Evolutionary conservation across 2,113 vertebrate genomes (phyloP).

Genomic region (Antidorcas marsupialis): DNA sequence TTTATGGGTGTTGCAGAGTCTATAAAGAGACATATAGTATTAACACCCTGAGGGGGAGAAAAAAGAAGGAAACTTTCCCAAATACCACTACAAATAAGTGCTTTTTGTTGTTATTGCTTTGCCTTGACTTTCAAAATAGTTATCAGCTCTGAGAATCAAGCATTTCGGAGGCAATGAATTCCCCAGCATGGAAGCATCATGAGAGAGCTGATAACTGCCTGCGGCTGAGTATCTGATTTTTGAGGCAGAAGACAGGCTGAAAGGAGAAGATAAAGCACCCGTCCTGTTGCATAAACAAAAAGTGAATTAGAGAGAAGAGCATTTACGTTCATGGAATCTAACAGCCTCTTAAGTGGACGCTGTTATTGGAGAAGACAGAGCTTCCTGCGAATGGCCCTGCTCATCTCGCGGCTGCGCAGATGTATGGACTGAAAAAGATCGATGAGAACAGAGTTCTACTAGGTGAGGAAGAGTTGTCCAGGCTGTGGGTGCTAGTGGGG

Average conservation of each 20-base stretch:
- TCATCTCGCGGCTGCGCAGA: neutral
- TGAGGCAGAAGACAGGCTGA: constrained; percentile 14
- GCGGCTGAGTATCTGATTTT: constrained; percentile 44
- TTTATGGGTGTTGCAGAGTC: constrained; percentile 26
- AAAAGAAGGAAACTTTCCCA: neutral
- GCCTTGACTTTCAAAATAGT: constrained; percentile 31
- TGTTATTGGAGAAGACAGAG: neutral
- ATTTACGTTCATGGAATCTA: constrained; percentile 16
- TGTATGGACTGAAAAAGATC: neutral
- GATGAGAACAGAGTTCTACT: neutral
- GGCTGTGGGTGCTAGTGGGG: neutral
- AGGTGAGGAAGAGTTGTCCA: rapidly evolving
- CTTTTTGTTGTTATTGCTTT: constrained; percentile 47
- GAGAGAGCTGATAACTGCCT: constrained; percentile 46
- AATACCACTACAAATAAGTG: constrained; percentile 63
- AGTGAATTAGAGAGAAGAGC: neutral
- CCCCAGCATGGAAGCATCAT: constrained; percentile 54
- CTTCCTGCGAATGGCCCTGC: neutral
- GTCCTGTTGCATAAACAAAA: constrained; percentile 34
- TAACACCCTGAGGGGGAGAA: constrained; percentile 36
- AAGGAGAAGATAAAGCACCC: constrained; percentile 15
- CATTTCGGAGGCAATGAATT: constrained; percentile 58
- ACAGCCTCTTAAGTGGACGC: neutral
- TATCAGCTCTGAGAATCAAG: constrained; percentile 62
- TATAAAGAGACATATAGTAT: constrained; percentile 34